Percentiles rank a stretch among this genome's conserved stretches.
phyloP scores from a whole-genome alignment of 2,113 vertebrate species.

The Aptenodytes patagonicus region DNA sequence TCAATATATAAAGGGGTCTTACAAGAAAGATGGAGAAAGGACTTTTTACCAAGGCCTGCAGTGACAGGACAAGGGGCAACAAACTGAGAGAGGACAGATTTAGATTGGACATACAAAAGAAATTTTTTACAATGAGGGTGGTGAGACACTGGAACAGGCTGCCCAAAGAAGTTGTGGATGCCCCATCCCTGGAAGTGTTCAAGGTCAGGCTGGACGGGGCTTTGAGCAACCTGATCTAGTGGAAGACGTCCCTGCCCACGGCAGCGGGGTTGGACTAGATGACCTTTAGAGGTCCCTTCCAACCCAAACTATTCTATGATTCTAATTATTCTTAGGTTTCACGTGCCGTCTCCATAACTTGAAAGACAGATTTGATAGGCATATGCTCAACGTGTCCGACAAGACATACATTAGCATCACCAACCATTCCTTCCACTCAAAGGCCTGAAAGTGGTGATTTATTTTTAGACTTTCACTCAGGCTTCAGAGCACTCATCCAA shows the following conservation, averaged over 20 bases:
- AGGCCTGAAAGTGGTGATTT: neutral
- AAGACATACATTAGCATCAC: neutral
- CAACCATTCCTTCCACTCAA: neutral
- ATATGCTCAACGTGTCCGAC: neutral
- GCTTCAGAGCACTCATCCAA: neutral
- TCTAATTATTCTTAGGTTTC: neutral
- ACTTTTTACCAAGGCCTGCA: neutral
- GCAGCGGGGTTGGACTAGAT: neutral
- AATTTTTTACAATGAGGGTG: neutral
- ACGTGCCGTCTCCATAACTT: neutral
- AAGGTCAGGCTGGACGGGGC: neutral
- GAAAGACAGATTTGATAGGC: neutral
- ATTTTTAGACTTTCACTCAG: neutral
- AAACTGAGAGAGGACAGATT: neutral
- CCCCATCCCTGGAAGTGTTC: neutral
- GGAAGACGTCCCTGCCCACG: too few species aligned
- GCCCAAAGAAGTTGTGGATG: neutral
- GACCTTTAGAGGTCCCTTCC: neutral
- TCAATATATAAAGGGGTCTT: neutral
- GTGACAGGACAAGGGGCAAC: neutral
- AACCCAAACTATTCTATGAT: neutral
- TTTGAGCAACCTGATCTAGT: neutral
- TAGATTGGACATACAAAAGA: neutral
- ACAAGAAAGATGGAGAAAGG: neutral
- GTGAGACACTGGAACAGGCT: neutral